Evolutionary conservation across 2,888 invertebrate species (phyloP), one percentile per base, ranked within the genome.

Genomic region (Hofmannophila pseudospretella): DNA sequence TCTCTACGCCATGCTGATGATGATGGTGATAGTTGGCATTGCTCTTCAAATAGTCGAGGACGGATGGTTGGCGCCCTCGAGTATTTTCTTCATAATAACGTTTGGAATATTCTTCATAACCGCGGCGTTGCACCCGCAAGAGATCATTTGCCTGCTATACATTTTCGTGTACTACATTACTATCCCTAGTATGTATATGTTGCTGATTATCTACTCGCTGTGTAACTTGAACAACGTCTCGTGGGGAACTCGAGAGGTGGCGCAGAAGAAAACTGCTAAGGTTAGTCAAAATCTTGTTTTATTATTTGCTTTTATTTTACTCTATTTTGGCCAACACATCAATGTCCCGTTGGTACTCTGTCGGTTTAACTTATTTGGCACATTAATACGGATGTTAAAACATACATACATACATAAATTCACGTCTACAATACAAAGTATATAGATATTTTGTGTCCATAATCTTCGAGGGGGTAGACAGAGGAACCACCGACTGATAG

Each of bases 161-260:
- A 90, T 94, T 9, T 65, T 90, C 41, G 90, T 98, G 26, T 98
- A 98, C 71, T 85, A 84, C 40, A 91, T 98, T 31, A 95, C 96
- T 4, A 96, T 98, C 35, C 98, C 98, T 0, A 95, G 96, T 48
- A 97, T 97, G 94, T 98, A 97, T 72, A 92, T 98, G 89, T 81
- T 98, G 63, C 88, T 98, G 36, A 93, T 97, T 49, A 93, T 98
- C 38, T 98, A 96, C 69, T 96, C 97, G 0, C 88, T 97, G 14
- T 96, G 96, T 67, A 98, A 98, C 70, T 89, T 98, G 81, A 96
- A 98, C 70, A 94, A 96, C 59, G 94, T 98, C 2, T 92, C 94
- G 1, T 98, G 98, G 98, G 98, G 98, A 3, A 98, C 98, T 0
- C 87, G 98, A 42, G 98, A 97, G 70, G 92, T 89, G 32, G 88